These are phyloP conservation scores for Phrynocephalus guinanensis DNA, from an alignment of 2,797 vertebrate genomes.

Conservation along the genomic window DNA sequence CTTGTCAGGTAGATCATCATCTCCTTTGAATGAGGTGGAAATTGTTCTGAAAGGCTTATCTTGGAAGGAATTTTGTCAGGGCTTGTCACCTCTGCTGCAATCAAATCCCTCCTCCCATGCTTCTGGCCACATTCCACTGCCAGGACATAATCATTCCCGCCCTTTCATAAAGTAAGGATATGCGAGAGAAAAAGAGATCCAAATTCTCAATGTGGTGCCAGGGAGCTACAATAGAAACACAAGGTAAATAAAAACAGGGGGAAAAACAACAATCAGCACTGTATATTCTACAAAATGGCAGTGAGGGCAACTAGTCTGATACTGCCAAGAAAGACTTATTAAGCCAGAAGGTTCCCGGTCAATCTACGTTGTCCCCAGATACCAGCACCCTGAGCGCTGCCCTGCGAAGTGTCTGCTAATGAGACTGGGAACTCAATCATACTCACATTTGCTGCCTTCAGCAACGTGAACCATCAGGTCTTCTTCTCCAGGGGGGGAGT, in stretches of 20 bases:
- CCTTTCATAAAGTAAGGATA: conserved; percentile 86
- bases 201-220: conserved; percentile 99
- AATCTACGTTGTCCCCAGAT: neutral
- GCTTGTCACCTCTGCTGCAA: neutral
- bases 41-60: neutral
- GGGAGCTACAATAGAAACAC: conserved; percentile 82
- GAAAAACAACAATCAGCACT: neutral
- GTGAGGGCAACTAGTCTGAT: neutral
- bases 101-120: neutral
- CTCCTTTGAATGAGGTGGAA: neutral
- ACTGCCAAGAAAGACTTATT: neutral
- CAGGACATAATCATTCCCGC: neutral
- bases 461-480: conserved; percentile 93
- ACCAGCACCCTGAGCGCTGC: neutral
- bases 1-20: neutral
- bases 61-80: neutral
- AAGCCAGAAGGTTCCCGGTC: neutral
- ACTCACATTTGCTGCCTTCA: conserved; percentile 94
- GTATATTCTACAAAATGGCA: neutral
- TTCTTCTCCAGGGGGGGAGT: conserved; percentile 94
- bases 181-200: conserved; percentile 98
- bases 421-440: neutral
- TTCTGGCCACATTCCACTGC: neutral
- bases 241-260: neutral
- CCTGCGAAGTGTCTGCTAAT: neutral